Conservation (phyloP, 1,140 invertebrate genomes). For the Cylas formicarius region DNA sequence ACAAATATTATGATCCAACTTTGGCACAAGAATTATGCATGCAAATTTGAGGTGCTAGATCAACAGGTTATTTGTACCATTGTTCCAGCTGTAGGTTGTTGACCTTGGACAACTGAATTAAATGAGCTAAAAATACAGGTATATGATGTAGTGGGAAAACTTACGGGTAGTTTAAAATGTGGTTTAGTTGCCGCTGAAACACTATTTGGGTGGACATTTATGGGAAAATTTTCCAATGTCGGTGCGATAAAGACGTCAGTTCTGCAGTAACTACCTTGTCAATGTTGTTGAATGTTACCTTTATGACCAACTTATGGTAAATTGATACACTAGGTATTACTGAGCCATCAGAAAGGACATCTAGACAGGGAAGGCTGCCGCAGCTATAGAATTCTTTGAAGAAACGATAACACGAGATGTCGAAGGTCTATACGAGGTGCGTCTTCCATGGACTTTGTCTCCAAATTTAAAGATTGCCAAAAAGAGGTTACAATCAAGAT, state of each 20-base stretch:
- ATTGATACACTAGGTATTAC: constrained; percentile 16
- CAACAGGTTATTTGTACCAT: constrained; percentile 10
- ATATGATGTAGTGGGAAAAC: constrained; percentile 28
- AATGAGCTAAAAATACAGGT: constrained; percentile 2
- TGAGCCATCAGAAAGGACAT: constrained; percentile 10
- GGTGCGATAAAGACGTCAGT: neutral
- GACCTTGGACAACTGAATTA: constrained; percentile 16
- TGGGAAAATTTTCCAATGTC: constrained; percentile 26
- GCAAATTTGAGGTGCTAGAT: constrained; percentile 17
- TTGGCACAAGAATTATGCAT: too few species aligned
- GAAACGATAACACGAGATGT: neutral
- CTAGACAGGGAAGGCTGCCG: neutral
- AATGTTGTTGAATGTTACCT: constrained; percentile 6
- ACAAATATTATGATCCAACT: too few species aligned
- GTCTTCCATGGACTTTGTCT: constrained; percentile 12
- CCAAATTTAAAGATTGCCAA: constrained; percentile 6
- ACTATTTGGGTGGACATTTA: constrained; percentile 31
- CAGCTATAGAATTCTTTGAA: constrained; percentile 11
- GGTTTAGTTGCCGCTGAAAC: constrained; percentile 31
- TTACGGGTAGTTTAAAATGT: constrained; percentile 26
- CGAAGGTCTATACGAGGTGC: constrained; percentile 9
- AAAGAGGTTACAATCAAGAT: constrained; percentile 3
- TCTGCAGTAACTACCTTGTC: neutral
- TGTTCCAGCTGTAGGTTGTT: neutral
- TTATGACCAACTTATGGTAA: constrained; percentile 37